Evolutionary conservation across 2,113 vertebrate genomes (phyloP).

Genomic region (Callipepla californica): DNA sequence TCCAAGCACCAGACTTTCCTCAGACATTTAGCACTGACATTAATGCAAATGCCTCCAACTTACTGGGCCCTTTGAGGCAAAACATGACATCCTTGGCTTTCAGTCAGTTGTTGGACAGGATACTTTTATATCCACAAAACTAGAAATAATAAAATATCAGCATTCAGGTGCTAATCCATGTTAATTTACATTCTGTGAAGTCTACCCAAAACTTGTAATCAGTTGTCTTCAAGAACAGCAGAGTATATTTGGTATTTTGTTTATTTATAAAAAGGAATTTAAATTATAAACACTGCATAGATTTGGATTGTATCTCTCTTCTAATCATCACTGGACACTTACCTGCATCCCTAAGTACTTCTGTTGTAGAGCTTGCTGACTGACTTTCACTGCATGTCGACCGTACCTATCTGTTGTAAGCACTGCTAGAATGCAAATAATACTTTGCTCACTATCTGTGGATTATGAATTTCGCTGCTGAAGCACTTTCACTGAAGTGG

Average conservation of each 20-base stretch:
- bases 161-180: slow-evolving; percentile 51
- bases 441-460: neutral
- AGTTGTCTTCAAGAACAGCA: slow-evolving; percentile 52
- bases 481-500: neutral
- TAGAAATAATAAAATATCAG: slow-evolving; percentile 55
- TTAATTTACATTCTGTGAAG: slow-evolving; percentile 57
- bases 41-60: slow-evolving; percentile 59
- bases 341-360: neutral
- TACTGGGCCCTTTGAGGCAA: slow-evolving; percentile 37
- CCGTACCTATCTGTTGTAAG: neutral
- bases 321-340: neutral
- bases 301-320: slow-evolving; percentile 3
- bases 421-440: neutral
- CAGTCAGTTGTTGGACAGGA: slow-evolving; percentile 5
- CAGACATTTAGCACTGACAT: slow-evolving; percentile 58
- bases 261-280: slow-evolving; percentile 49
- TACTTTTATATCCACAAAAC: slow-evolving; percentile 30
- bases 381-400: neutral
- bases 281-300: slow-evolving; percentile 34
- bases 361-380: neutral
- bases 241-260: slow-evolving; percentile 51
- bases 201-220: slow-evolving; percentile 56
- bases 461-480: neutral
- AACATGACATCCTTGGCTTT: slow-evolving; percentile 39
- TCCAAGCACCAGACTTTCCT: slow-evolving; percentile 23